phyloP scores from a whole-genome alignment of 2,888 invertebrate genomes.

The Oxyteleia sp. region DNA sequence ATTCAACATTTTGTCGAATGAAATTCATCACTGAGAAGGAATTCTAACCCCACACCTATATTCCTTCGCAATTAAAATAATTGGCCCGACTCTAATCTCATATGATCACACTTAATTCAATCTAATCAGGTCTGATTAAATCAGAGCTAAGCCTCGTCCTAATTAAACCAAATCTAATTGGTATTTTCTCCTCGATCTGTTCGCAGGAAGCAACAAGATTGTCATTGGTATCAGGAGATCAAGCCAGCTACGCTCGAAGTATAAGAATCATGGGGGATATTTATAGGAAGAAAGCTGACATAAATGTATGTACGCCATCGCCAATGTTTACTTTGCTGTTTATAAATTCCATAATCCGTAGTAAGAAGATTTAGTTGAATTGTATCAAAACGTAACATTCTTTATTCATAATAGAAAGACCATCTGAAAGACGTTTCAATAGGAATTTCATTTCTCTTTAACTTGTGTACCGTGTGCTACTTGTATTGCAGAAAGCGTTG shows the following conservation, averaged over 20 bases:
- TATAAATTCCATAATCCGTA: neutral
- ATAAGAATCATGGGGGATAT: conserved; percentile 95
- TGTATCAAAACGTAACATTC: no score
- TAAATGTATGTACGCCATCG: conserved; percentile 90
- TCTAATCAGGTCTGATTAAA: conserved; percentile 7
- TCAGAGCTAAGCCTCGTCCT: neutral
- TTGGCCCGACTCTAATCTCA: no score
- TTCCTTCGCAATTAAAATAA: no score
- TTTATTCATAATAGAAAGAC: no score
- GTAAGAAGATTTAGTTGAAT: conserved; percentile 3
- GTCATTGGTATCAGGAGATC: conserved; percentile 94
- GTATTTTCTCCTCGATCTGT: conserved; percentile 44
- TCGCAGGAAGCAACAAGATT: conserved; percentile 93
- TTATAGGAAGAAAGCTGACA: conserved; percentile 93
- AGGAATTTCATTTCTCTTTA: conserved; percentile 13
- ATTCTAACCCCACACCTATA: no score
- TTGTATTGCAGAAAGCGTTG: conserved; percentile 89
- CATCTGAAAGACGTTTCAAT: no score
- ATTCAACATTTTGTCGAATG: no score
- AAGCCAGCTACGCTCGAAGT: conserved; percentile 94
- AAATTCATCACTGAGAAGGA: no score
- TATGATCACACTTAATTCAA: neutral
- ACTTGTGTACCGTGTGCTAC: conserved; percentile 9
- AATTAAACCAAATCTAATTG: conserved; percentile 30
- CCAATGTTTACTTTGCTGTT: neutral